phyloP scores from a whole-genome alignment of 2,113 vertebrate species.

The Telmatochromis sp. region DNA sequence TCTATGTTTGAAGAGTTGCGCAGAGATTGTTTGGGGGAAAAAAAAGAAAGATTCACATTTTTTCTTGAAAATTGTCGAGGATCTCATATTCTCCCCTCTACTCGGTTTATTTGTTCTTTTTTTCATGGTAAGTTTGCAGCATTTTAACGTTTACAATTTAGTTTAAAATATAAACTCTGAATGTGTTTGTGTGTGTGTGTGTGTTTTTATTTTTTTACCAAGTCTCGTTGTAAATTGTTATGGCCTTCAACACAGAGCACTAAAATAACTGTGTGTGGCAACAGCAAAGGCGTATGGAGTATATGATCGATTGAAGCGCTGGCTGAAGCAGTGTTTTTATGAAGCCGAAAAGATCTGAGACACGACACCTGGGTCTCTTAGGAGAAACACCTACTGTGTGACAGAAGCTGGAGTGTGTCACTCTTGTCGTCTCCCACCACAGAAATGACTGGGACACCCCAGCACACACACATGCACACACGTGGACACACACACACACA shows the following conservation, averaged over 20 bases:
- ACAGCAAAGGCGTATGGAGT: slow-evolving; percentile 10
- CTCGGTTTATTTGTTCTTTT: not conserved
- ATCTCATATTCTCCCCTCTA: not conserved
- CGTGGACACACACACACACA: not conserved
- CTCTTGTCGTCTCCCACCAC: slow-evolving; percentile 42
- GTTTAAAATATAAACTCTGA: not conserved
- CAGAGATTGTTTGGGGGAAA: not conserved
- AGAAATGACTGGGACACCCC: slow-evolving; percentile 12
- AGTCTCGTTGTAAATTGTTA: not conserved
- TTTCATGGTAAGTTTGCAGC: not conserved
- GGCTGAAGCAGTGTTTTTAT: slow-evolving; percentile 50
- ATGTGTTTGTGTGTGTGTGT: not conserved
- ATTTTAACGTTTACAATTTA: not conserved
- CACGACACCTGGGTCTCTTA: slow-evolving; percentile 48
- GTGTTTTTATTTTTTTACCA: not conserved
- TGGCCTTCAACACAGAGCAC: not conserved
- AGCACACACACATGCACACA: not conserved
- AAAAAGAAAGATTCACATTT: not conserved
- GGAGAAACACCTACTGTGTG: slow-evolving; percentile 55
- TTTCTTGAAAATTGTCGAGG: not conserved
- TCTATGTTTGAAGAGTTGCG: slow-evolving; percentile 15
- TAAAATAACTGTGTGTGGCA: not conserved
- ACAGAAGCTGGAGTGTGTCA: slow-evolving; percentile 54
- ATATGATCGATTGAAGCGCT: slow-evolving; percentile 45
- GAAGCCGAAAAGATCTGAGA: slow-evolving; percentile 57